A percentile compares a stretch with the other conserved stretches of the same genome.
Conservation (phyloP, 2,888 invertebrate species). For the Melinaea menophilus region DNA sequence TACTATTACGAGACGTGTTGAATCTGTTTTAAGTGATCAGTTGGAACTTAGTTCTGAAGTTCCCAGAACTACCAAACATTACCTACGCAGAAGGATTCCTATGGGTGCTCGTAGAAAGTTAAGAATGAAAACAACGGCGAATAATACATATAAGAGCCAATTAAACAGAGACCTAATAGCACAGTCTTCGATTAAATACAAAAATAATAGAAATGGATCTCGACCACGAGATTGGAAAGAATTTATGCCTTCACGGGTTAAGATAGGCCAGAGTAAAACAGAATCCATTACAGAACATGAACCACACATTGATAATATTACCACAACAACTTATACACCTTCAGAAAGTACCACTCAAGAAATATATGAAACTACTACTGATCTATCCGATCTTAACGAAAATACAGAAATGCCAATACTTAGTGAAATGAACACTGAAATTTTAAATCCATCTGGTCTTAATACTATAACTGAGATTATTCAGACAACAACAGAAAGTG, state of each 20-base stretch:
- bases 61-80: slow-evolving; percentile 31
- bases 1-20: slow-evolving; percentile 32
- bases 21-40: slow-evolving; percentile 34
- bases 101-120: slow-evolving; percentile 52
- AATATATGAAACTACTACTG: slow-evolving; percentile 24
- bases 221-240: slow-evolving; percentile 59
- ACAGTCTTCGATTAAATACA: slow-evolving; percentile 53
- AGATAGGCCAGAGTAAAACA: slow-evolving; percentile 29
- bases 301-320: slow-evolving; percentile 31
- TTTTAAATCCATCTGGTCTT: slow-evolving; percentile 3
- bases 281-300: slow-evolving; percentile 37
- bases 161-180: slow-evolving; percentile 60
- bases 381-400: slow-evolving; percentile 7
- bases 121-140: slow-evolving; percentile 54
- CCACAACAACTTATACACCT: slow-evolving; percentile 36
- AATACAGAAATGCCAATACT: slow-evolving; percentile 17
- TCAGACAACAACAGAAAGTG: slow-evolving; percentile 9
- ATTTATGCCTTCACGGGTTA: slow-evolving; percentile 45
- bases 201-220: slow-evolving; percentile 51
- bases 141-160: slow-evolving; percentile 54
- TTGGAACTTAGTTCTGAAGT: slow-evolving; percentile 8
- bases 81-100: slow-evolving; percentile 47
- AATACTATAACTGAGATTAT: slow-evolving; percentile 8
- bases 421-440: slow-evolving; percentile 12
- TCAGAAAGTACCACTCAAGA: slow-evolving; percentile 33